Evolutionary conservation across 2,888 invertebrate species (phyloP).

Genomic region (Chymomyza amoena): DNA sequence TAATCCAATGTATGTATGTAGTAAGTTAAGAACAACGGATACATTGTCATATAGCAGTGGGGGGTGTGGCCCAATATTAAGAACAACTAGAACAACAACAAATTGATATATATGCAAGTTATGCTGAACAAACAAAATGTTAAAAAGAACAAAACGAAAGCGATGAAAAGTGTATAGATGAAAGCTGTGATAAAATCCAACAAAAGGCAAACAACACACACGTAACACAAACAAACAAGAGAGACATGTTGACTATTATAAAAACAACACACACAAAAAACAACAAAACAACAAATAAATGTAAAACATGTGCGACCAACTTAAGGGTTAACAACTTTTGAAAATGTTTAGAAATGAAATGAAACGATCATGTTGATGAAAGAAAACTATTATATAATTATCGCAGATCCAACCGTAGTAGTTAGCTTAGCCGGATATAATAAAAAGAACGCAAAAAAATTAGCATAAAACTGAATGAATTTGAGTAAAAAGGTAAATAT

Average conservation of each 20-base stretch:
- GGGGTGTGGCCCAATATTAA: conserved; percentile 31
- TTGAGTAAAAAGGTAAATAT: neutral
- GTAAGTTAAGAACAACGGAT: conserved; percentile 38
- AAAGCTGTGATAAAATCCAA: conserved; percentile 65
- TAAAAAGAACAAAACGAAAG: neutral
- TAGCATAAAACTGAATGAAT: conserved; percentile 18
- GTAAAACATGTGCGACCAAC: conserved; percentile 70
- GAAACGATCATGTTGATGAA: conserved; percentile 6
- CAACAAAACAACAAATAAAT: conserved; percentile 41
- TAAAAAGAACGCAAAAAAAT: conserved; percentile 16
- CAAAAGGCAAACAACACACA: conserved; percentile 41
- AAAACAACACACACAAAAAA: conserved; percentile 35
- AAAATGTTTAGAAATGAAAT: conserved; percentile 19
- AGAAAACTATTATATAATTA: conserved; percentile 17
- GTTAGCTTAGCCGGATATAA: conserved; percentile 48
- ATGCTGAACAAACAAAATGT: conserved; percentile 54
- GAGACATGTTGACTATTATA: conserved; percentile 26
- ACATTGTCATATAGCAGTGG: conserved; percentile 3
- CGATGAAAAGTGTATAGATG: conserved; percentile 43
- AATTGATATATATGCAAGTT: conserved; percentile 64
- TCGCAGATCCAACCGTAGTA: conserved; percentile 24
- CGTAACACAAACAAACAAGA: neutral
- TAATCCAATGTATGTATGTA: neutral
- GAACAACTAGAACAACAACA: conserved; percentile 37
- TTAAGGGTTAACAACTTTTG: conserved; percentile 66